Percentiles rank a stretch among this genome's conserved stretches.
phyloP scores from a whole-genome alignment of 2,797 vertebrate species.

The Anguilla obscura region DNA sequence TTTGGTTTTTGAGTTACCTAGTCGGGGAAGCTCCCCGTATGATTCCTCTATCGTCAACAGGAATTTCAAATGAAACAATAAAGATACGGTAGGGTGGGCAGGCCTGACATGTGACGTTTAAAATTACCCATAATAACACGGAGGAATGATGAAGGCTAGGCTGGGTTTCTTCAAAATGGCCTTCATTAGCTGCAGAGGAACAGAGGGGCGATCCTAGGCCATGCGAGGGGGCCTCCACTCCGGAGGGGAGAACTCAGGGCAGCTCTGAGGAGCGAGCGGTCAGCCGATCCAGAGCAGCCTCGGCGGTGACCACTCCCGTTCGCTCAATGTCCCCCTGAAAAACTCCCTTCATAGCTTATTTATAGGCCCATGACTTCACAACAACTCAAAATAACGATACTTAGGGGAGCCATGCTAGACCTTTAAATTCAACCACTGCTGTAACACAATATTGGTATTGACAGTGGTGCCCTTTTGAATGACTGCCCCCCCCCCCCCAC shows the following conservation, averaged over 20 bases:
- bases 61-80: conserved; percentile 11
- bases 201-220: background rate
- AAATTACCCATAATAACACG: conserved; percentile 14
- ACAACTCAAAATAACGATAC: conserved; percentile 45
- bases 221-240: background rate
- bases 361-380: conserved; percentile 64
- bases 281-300: background rate
- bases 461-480: conserved; percentile 44
- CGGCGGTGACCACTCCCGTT: background rate
- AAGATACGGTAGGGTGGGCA: background rate
- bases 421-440: conserved; percentile 40
- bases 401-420: conserved; percentile 27
- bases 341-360: conserved; percentile 55
- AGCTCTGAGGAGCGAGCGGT: background rate
- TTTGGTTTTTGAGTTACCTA: background rate
- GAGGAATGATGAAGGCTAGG: conserved; percentile 11
- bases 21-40: background rate
- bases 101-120: conserved; percentile 13
- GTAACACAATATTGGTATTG: conserved; percentile 54
- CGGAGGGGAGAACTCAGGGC: background rate
- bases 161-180: conserved; percentile 10
- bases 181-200: background rate
- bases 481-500: conserved; percentile 25
- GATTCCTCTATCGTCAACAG: conserved; percentile 2
- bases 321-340: background rate